Percentiles rank a stretch among this genome's conserved stretches.
Evolutionary conservation across 2,797 vertebrate species (phyloP).

Genomic region (Remorina albescens): DNA sequence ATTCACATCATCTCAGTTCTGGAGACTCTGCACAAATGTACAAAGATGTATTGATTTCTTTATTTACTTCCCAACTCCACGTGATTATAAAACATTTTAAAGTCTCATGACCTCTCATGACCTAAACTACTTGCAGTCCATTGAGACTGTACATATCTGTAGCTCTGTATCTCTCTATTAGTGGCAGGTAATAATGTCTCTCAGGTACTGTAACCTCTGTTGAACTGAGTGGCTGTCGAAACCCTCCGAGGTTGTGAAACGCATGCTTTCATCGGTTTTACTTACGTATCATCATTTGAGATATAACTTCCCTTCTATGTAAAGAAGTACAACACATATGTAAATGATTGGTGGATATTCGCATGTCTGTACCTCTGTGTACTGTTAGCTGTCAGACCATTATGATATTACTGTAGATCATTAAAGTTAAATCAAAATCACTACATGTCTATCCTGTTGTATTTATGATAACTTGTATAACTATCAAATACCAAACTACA

Average conservation of each 20-base stretch:
- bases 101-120: slow-evolving; percentile 5
- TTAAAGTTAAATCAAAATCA: not conserved
- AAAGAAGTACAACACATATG: too few species aligned
- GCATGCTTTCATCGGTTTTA: slow-evolving; percentile 79
- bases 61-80: not conserved
- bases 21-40: not conserved
- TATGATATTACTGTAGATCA: not conserved
- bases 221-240: too few species aligned
- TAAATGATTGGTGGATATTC: slow-evolving; percentile 21
- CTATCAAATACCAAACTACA: not conserved
- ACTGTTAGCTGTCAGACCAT: not conserved
- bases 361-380: not conserved
- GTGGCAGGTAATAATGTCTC: slow-evolving; percentile 28
- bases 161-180: not conserved
- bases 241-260: slow-evolving; percentile 62
- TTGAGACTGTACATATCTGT: not conserved
- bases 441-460: not conserved
- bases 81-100: not conserved
- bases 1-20: not conserved
- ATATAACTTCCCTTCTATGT: slow-evolving; percentile 60
- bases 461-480: not conserved
- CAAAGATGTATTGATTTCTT: not conserved
- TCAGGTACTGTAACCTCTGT: too few species aligned
- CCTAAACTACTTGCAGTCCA: not conserved
- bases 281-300: slow-evolving; percentile 64